Base-by-base conservation (phyloP, 2,888 invertebrate genomes). In the Geotrupes spiniger region DNA sequence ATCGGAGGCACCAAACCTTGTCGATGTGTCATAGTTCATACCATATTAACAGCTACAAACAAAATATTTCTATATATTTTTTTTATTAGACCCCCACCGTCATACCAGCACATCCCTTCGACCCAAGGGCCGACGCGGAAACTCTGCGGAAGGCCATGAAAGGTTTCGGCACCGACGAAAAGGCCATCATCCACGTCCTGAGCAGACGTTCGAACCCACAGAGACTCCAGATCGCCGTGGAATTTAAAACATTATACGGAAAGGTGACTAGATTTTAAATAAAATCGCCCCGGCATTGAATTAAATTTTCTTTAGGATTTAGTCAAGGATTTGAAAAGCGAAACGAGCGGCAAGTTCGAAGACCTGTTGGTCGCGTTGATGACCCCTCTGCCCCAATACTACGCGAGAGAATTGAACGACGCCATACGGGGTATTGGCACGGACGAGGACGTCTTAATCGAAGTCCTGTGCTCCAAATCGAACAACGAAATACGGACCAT, bases 81-180 rank as follows among this genome's bases (percentile, higher is more conserved):
- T 74, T 74, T 37, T n/a, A n/a, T n/a, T 81, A 81, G 50, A 82
- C 79, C 45, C 89, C 91, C 45, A 91, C 91, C 3, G 82, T 92
- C 25, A 77, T 82, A 27, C 85, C 90, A 4, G 84, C 78, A n/a
- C 80, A 84, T 55, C 85, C 84, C 0, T 91, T 91, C 73, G 84
- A 91, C 65, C 81, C 92, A 2, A 81, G 86, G 21, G 80, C 78
- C 6, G 92, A 92, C 80, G 92, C 92, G 0, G 85, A 86, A 59
- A 75, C 83, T 1, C 77, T 93, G 15, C 80, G 92, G n/a, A 88
- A 87, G 63, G 92, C 93, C 0, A 93, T 93, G 93, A 92, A 92
- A 74, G 93, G 92, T 41, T 84, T 89, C 60, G 92, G 94, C 25
- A 95, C 95, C 0, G 91, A 96, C 69, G 95, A 96, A 70, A 87